Evolutionary conservation across 2,888 invertebrate genomes (phyloP), one percentile per base, ranked within the genome.

Genomic region (Pristionchus fissidentatus): DNA sequence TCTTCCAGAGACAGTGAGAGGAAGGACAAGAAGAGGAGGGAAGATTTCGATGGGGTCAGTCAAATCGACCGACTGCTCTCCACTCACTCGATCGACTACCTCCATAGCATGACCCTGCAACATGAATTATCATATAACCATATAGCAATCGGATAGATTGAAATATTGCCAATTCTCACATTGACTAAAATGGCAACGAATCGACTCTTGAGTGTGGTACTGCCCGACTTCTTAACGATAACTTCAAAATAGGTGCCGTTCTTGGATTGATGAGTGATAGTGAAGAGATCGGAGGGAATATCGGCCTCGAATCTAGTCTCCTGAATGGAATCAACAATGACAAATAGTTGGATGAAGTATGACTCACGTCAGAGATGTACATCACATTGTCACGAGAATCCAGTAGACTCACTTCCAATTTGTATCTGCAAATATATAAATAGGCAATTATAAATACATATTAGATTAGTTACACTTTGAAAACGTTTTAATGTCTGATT

Each of bases 301-400:
- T 78, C 73, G 1, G 90, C 88, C 0, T 89, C 86, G 82, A 91
- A 91, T 1, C 84, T 66, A 7, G 87, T 80, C 78, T 89, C 90
- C 90, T 90, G 83, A 83, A 90, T 35, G 19, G n/a, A 22, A 78
- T 46, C 10, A 35, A 19, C 19, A 29, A 1, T 1, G 41, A 29
- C 43, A 82, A 35, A 3, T 22, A 26, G 15, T 35, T 52, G 41
- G 38, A 52, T 7, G 35, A 43, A 80, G 15, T 3, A 29, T 4
- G 29, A 84, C 87, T 83, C 43, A 90, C 90, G 83, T 91, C 89
- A 29, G 90, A 79, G 35, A 91, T 88, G 80, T 86, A 87, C 87
- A 91, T 90, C 41, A 55, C 32, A 79, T 91, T 91, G 55, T 90
- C 90, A 26, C 87, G 86, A 29, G 84, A 78, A 85, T 91, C 90